These are phyloP conservation scores for Spialia ferax DNA, from an alignment of 2,888 invertebrate species.

Conservation along the genomic window DNA sequence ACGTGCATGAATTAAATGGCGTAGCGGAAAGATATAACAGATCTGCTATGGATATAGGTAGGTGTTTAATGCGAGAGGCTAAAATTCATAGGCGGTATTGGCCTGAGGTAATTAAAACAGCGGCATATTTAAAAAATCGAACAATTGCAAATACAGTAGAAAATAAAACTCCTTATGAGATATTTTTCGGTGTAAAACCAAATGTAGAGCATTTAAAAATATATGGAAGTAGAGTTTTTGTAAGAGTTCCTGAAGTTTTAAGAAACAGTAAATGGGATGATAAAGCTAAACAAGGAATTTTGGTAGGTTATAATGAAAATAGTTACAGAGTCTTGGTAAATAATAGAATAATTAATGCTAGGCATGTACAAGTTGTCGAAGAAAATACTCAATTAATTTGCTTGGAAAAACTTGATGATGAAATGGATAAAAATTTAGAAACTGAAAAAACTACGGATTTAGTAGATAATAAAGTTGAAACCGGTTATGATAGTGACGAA, in stretches of 20 bases:
- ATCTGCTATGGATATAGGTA: conserved; percentile 48
- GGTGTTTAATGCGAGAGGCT: conserved; percentile 50
- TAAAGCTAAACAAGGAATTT: conserved; percentile 48
- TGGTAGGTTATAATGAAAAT: conserved; percentile 51
- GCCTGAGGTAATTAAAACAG: background rate
- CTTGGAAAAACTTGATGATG: conserved; percentile 42
- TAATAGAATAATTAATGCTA: conserved; percentile 48
- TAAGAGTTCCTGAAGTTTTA: conserved; percentile 49
- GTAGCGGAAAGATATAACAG: conserved; percentile 51
- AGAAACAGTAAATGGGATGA: conserved; percentile 52
- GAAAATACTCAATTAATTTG: conserved; percentile 45
- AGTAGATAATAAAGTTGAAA: background rate
- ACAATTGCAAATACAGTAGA: conserved; percentile 50
- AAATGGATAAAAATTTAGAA: conserved; percentile 13
- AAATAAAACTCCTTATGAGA: conserved; percentile 52
- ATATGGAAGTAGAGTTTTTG: conserved; percentile 53
- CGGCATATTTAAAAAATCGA: conserved; percentile 47
- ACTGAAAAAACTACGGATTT: background rate
- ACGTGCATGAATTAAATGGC: conserved; percentile 53
- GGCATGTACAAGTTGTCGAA: conserved; percentile 52
- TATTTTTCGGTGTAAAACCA: conserved; percentile 49
- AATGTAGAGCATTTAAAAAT: conserved; percentile 48
- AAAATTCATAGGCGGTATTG: conserved; percentile 37
- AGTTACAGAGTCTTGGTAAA: conserved; percentile 52
- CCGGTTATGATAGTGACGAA: background rate